phyloP scores from a whole-genome alignment of 2,888 invertebrate species.

The Sylvicola fuscatus region DNA sequence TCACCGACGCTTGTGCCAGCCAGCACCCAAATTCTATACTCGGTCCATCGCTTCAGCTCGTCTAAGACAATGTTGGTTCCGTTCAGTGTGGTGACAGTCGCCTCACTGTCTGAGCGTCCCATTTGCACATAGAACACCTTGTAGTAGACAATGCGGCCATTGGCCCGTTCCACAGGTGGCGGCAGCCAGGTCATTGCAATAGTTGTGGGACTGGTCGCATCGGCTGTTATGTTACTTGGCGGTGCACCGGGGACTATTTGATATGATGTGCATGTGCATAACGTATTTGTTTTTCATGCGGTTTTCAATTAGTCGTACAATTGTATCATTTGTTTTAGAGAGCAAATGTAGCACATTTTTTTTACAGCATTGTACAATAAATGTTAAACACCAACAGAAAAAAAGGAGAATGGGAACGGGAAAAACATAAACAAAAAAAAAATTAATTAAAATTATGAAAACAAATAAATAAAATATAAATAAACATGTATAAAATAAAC shows the following conservation, averaged over 20 bases:
- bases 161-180: constrained; percentile 74
- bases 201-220: constrained; percentile 72
- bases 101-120: constrained; percentile 67
- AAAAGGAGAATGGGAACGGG: too few relatives aligned
- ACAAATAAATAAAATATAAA: too few relatives aligned
- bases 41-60: constrained; percentile 85
- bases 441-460: too few relatives aligned
- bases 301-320: constrained; percentile 4
- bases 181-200: constrained; percentile 84
- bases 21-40: constrained; percentile 91
- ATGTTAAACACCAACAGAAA: neutral
- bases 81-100: constrained; percentile 58
- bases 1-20: constrained; percentile 94
- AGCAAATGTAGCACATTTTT: neutral
- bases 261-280: constrained; percentile 9
- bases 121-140: constrained; percentile 78
- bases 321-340: neutral
- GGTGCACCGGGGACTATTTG: constrained; percentile 84
- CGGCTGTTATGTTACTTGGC: constrained; percentile 81
- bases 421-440: too few relatives aligned
- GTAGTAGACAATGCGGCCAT: constrained; percentile 88
- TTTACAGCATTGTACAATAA: constrained; percentile 1
- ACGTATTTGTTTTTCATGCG: constrained; percentile 4
- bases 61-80: constrained; percentile 63
- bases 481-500: too few relatives aligned